A percentile compares a stretch with the other conserved stretches of the same genome.
These are phyloP conservation scores for Anhinga rufa DNA, from an alignment of 2,113 vertebrate genomes.

Conservation along the genomic window DNA sequence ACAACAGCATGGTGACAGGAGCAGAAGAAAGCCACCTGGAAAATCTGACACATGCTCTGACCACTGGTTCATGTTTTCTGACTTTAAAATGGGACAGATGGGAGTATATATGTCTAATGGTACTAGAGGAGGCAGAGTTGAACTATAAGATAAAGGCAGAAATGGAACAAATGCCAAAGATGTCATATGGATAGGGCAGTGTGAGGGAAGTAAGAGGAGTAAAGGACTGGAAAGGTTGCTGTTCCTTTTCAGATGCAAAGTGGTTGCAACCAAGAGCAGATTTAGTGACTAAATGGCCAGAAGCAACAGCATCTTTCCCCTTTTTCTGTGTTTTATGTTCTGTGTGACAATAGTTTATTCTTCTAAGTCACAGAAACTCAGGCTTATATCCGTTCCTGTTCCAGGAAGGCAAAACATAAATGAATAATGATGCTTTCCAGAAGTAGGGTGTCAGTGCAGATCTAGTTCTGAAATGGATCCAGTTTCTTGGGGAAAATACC, in stretches of 20 bases:
- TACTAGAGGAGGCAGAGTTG: not conserved
- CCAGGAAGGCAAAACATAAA: constrained; percentile 19
- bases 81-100: not conserved
- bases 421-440: constrained; percentile 23
- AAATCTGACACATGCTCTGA: not conserved
- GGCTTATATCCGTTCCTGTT: not conserved
- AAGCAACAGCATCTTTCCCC: not conserved
- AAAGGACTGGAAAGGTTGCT: not conserved
- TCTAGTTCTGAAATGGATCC: not conserved
- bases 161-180: not conserved
- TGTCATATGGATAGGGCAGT: not conserved
- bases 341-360: not conserved
- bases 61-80: not conserved
- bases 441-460: not conserved
- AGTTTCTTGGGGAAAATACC: not conserved
- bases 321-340: not conserved
- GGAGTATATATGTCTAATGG: not conserved
- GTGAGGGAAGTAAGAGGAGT: not conserved
- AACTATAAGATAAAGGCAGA: not conserved
- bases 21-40: not conserved
- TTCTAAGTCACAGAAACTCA: constrained; percentile 10
- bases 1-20: not conserved
- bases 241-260: not conserved
- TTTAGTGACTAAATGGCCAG: not conserved
- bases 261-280: not conserved